Evolutionary conservation across 2,888 invertebrate species (phyloP), one percentile per base, ranked within the genome.

Genomic region (Liposcelis brunnea): DNA sequence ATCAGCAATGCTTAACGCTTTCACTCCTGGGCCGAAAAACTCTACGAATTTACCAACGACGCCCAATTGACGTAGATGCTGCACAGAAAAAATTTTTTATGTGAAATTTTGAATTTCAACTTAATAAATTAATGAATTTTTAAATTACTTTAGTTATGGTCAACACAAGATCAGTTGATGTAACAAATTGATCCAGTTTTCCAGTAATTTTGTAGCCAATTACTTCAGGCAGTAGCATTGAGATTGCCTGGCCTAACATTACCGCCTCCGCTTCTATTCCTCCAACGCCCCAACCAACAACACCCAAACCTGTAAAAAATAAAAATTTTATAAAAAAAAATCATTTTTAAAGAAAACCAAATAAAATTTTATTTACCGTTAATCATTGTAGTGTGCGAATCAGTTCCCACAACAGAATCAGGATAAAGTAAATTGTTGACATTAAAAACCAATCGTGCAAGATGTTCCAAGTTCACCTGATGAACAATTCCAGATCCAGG

Each of bases 41-140:
- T 98, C 97, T 4, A 98, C 97, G 67, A 98, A 97, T 59, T 97
- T 95, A 2, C 94, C 94, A 44, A 97, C 97, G 6, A 97, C 97
- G 33, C 97, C 97, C 42, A 94, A 61, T 54, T 89, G 82, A 12
- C 97, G 77, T 45, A 97, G 71, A 61, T 87, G 81, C 77, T 86
- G 66, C 57, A 26, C 8, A 26, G 26, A 35, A 14, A 35, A 35
- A 16, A 6, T 15, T 35, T 35, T 35, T 35, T 14, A 35, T 35
- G 35, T 10, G 6, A 15, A 31, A 34, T 35, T 37, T 14, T 31
- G 14, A 14, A 8, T 34, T 15, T 8, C 10, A 21, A n/a, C n/a
- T n/a, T n/a, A n/a, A n/a, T n/a, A n/a, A 37, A 43, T 21, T 26
- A 43, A 43, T 19, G 12, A 47, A 43, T 21, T 34, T 46, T 12